Percentiles rank a stretch among this genome's conserved stretches.
Conservation (phyloP, 1,140 invertebrate genomes). For the Euwallacea similis region DNA sequence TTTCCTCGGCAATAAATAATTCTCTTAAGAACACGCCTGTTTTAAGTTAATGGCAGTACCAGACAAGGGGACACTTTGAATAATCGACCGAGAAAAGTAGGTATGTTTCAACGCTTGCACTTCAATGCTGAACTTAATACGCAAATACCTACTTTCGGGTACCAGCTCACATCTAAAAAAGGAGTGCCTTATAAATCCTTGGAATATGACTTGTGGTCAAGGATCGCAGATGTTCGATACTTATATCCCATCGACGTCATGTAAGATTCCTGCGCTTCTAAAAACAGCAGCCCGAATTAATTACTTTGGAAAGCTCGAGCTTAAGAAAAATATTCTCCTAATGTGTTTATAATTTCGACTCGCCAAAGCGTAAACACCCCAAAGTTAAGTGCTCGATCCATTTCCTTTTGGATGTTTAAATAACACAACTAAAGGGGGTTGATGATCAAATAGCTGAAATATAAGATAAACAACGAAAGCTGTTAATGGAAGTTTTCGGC, state of each 20-base stretch:
- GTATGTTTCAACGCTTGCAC: not conserved
- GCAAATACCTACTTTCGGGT: too few species aligned
- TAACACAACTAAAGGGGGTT: constrained; percentile 21
- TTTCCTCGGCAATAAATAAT: constrained; percentile 34
- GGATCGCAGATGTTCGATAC: too few species aligned
- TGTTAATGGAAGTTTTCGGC: too few species aligned
- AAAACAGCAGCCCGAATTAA: constrained; percentile 8
- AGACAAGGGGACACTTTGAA: constrained; percentile 19
- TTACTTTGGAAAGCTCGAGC: constrained; percentile 21
- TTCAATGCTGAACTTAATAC: not conserved
- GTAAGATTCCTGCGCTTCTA: too few species aligned
- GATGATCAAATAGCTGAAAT: constrained; percentile 23
- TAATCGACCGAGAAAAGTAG: constrained; percentile 21
- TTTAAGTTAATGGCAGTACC: constrained; percentile 28
- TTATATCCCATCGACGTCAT: too few species aligned
- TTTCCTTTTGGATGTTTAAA: constrained; percentile 23
- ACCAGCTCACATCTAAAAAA: too few species aligned
- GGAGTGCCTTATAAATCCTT: too few species aligned
- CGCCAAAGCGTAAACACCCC: constrained; percentile 27
- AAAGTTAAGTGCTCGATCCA: constrained; percentile 27
- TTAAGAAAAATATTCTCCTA: constrained; percentile 22
- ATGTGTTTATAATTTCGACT: constrained; percentile 32
- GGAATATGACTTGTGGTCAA: too few species aligned
- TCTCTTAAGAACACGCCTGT: constrained; percentile 25
- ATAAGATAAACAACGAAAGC: constrained; percentile 14